Evolutionary conservation across 2,113 vertebrate species (phyloP), one percentile per base, ranked within the genome.

Genomic region (Corythaeola cristata): DNA sequence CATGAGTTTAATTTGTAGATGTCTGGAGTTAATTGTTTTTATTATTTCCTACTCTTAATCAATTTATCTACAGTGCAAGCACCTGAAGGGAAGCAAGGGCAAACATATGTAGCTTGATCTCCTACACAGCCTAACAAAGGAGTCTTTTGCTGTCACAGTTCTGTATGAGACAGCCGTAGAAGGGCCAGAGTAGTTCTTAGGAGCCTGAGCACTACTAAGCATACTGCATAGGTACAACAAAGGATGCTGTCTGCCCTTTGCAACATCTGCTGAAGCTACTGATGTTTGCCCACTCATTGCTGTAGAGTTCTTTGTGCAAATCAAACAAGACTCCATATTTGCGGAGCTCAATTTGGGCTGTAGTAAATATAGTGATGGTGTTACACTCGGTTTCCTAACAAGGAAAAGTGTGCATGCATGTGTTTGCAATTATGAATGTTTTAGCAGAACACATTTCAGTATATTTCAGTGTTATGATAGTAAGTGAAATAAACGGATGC

Each of bases 181-280:
- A 32, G 14, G 19, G 11, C 11, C 3, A 3, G 32, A 86, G 23
- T 12, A 75, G n/a, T 5, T 56, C 32, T 44, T 15, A 12, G 19
- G 32, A 85, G 13, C 33, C 21, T 71, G 52, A 77, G 3, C 28
- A 37, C 37, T 69, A 18, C 33, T 56, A 23, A 71, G 23, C 27
- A 6, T 7, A 10, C 26, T 80, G 23, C 2, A 4, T 3, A 44
- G 73, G 28, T 52, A 80, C 49, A 74, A 45, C n/a, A 69, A 77
- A 95, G 41, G 20, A 15, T 55, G 32, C 6, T 63, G 5, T 32
- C 53, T 58, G 55, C 32, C 41, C 32, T 75, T 80, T 19, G 18
- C 32, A 72, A 35, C 1, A 0, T 12, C 49, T 0, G 0, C 44
- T 71, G 68, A 32, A 77, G 47, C 12, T 71, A 18, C 56, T 87